Base-by-base conservation (phyloP, 1,140 invertebrate genomes). In the Drosophila ironensis region DNA sequence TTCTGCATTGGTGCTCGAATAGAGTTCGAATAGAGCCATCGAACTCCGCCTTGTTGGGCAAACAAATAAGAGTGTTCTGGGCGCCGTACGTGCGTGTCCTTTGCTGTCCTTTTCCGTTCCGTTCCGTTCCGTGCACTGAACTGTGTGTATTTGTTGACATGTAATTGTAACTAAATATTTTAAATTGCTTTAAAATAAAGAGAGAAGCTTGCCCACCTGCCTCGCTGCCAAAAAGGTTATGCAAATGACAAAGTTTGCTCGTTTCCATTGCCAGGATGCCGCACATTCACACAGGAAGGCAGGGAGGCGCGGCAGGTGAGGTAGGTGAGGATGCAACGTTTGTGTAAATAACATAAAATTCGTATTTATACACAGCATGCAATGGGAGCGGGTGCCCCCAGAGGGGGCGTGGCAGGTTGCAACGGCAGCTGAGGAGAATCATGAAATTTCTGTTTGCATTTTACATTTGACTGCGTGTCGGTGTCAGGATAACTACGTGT, bases 161-260 rank as follows among this genome's bases (percentile, higher is more conserved):
- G 80, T 86, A 84, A 84, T 84, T 84, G 78, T 76, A 84, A 84
- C 78, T 84, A 84, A 84, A 84, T 84, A 84, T 84, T 86, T 84
- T 86, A 84, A 84, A 86, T 84, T 84, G 78, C 80, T 86, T 84
- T 86, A 86, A 84, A 84, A 84, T 84, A 84, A 84, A 84, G 73
- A 72, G 72, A 45, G 41, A 25, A 42, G 44, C 46, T 51, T 60
- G 44, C 17, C 41, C 20, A 25, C 42, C 24, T n/a, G 6, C 17
- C 1, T 9, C 4, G 40, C 14, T 22, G 8, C 59, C 40, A 42
- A 69, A 69, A 86, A 84, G 80, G 78, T 84, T 84, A 84, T 84
- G 78, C 78, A 84, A 84, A 84, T 84, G 78, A 86, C 78, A 84
- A 82, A 82, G 68, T 82, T 82, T 63, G 40, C 67, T 35, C 30